A percentile compares a stretch with the other conserved stretches of the same genome.
These are phyloP conservation scores for Rhabdomys dilectus DNA, from an alignment of 2,113 vertebrate species.

Conservation along the genomic window DNA sequence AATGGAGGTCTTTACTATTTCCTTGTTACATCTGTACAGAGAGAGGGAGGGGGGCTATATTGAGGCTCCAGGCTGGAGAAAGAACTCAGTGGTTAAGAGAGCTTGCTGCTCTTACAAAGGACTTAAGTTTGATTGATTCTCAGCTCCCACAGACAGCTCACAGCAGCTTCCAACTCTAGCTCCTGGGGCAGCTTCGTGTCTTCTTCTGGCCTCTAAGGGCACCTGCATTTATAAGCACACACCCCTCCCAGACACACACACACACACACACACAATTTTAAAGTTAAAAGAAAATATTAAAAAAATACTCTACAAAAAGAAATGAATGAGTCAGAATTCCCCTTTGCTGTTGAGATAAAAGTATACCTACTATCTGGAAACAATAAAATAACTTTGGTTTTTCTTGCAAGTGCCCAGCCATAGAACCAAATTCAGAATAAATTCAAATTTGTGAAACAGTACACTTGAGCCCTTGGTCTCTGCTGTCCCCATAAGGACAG, in stretches of 20 bases:
- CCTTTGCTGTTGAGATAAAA: constrained; percentile 85
- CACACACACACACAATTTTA: neutral
- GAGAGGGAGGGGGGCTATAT: neutral
- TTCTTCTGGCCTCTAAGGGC: neutral
- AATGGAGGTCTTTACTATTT: neutral
- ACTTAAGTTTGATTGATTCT: neutral
- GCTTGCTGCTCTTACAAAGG: neutral
- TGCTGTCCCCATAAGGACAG: constrained; percentile 19
- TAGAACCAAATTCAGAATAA: constrained; percentile 67
- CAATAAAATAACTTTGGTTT: constrained; percentile 77
- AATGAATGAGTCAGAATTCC: constrained; percentile 86
- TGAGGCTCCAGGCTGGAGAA: neutral
- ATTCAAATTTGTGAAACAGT: constrained; percentile 9
- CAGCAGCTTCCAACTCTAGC: neutral
- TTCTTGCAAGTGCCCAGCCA: constrained; percentile 50
- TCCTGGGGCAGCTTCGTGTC: neutral
- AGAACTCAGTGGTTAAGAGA: neutral
- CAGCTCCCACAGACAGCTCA: neutral
- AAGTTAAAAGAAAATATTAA: neutral
- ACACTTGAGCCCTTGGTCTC: neutral
- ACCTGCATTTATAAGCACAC: neutral
- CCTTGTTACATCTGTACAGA: neutral
- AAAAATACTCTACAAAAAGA: constrained; percentile 67
- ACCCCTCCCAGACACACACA: neutral
- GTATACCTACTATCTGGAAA: constrained; percentile 82